phyloP scores from a whole-genome alignment of 2,797 vertebrate species.

The Vespertilio murinus region DNA sequence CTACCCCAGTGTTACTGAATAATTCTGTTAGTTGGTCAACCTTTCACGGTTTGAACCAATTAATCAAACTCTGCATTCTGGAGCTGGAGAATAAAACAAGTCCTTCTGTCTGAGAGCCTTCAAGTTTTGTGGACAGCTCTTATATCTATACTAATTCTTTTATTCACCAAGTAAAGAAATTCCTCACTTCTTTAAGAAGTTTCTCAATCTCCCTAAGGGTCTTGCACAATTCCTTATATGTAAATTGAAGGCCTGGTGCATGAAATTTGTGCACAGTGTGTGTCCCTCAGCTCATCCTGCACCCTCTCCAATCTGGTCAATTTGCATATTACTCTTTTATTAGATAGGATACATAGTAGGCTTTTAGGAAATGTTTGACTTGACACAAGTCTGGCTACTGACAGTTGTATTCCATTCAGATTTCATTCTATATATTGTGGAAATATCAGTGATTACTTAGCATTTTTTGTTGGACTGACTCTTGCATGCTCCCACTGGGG shows the following conservation, averaged over 20 bases:
- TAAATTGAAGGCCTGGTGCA: too few relatives aligned
- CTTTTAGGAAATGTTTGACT: background rate
- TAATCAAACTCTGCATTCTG: background rate
- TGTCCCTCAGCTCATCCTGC: too few relatives aligned
- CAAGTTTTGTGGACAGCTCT: background rate
- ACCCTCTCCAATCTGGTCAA: too few relatives aligned
- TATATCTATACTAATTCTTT: background rate
- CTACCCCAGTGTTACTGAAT: background rate
- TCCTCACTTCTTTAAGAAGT: background rate
- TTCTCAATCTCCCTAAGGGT: background rate
- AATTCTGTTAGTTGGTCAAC: background rate
- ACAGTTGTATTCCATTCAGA: background rate
- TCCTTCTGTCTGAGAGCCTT: background rate
- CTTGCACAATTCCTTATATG: background rate
- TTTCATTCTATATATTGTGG: background rate
- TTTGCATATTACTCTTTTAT: too few relatives aligned
- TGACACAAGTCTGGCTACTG: background rate
- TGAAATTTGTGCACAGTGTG: too few relatives aligned
- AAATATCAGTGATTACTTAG: constrained; percentile 6
- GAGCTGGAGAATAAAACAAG: background rate
- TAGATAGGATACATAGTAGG: background rate
- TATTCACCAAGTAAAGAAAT: background rate
- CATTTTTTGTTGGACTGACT: background rate
- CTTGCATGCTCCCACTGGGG: too few relatives aligned
- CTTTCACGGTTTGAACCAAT: background rate